phyloP scores from a whole-genome alignment of 2,888 invertebrate species.

The Plebejus melissa region DNA sequence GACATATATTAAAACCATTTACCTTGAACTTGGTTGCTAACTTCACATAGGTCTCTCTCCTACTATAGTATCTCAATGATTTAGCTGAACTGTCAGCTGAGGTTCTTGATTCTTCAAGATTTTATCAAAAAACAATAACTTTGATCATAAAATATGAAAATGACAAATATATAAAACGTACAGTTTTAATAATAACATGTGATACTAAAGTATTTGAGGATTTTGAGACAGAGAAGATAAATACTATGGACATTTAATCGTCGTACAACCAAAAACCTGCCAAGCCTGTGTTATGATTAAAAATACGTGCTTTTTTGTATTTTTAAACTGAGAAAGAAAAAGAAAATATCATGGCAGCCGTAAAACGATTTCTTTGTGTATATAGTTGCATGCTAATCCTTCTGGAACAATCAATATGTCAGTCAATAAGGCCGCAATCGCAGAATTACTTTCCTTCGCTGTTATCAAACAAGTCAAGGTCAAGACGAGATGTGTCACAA shows the following conservation, averaged over 20 bases:
- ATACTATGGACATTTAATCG: not conserved
- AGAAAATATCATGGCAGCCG: constrained; percentile 32
- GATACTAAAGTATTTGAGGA: not conserved
- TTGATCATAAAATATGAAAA: not conserved
- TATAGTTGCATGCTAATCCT: constrained; percentile 20
- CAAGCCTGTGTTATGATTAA: not conserved
- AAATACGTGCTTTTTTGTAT: not conserved
- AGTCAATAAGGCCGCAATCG: not conserved
- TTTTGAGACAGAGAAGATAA: not conserved
- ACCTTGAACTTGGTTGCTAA: too few species aligned
- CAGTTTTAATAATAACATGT: not conserved
- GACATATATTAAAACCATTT: too few species aligned
- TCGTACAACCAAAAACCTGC: not conserved
- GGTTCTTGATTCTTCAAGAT: not conserved
- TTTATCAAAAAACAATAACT: not conserved
- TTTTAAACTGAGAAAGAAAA: not conserved
- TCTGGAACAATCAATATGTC: constrained; percentile 20
- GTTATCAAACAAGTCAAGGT: constrained; percentile 44
- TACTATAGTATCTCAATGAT: too few species aligned
- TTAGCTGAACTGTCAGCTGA: too few species aligned
- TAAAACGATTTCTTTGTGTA: constrained; percentile 32
- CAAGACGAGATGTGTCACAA: constrained; percentile 50
- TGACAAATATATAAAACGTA: not conserved
- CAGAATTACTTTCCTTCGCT: constrained; percentile 17
- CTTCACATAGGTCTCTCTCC: too few species aligned